Base-by-base conservation (phyloP, 2,888 invertebrate species). In the Synergus japonicus region DNA sequence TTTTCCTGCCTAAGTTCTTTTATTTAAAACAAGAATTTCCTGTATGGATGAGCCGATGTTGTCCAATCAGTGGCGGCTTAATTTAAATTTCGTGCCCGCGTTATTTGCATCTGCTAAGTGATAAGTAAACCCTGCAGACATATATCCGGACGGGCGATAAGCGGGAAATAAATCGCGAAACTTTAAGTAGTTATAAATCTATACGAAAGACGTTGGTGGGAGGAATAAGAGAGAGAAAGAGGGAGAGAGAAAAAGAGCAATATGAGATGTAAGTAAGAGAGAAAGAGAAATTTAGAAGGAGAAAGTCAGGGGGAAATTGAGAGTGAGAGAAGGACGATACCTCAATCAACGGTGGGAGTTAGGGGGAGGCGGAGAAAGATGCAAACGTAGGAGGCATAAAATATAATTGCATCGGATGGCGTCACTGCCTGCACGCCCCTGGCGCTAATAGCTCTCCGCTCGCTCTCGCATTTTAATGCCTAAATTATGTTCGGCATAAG, bases 151-250 rank as follows among this genome's bases (percentile, higher is more conserved):
- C 87, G 87, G 87, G 89, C 89, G 92, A 92, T 91, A 92, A 92
- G 91, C 91, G 90, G 89, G 89, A 91, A 91, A 92, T 92, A 92
- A 92, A 92, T 92, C 92, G 91, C 89, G 83, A 90, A 92, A 92
- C 91, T 92, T 92, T 91, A 92, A 92, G 91, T 90, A 91, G 91
- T 92, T 92, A 91, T 92, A 91, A 92, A 92, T 92, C 92, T 91
- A 92, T 92, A 91, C 90, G 90, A 88, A 89, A 84, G 87, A 86
- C 83, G 85, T 83, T 82, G 86, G 86, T 83, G 84, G 84, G 83
- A 15, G 69, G 82, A 83, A 84, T 82, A 67, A 82, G 86, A 84
- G 81, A 81, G 79, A 79, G 69, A 78, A 76, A 78, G 83, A 80
- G 78, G 82, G 86, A 84, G 81, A 81, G 79, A 79, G 76, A 77